phyloP scores from a whole-genome alignment of 1,140 invertebrate genomes.

The Camponotus pennsylvanicus region DNA sequence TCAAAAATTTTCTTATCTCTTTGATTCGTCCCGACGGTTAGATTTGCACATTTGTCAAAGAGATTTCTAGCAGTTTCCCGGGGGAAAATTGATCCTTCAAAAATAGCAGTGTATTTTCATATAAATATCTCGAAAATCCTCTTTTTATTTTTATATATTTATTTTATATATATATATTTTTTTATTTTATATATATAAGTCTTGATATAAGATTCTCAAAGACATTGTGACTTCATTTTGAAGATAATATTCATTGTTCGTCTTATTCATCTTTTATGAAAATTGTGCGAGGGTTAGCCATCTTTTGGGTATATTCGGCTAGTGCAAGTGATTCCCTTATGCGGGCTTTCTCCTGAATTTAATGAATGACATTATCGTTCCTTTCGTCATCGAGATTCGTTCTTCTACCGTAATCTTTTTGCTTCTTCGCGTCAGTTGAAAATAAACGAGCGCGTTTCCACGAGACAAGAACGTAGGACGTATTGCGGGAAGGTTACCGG shows the following conservation, averaged over 20 bases:
- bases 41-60: constrained; percentile 33
- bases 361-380: constrained; percentile 50
- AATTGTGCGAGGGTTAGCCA: not conserved
- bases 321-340: constrained; percentile 41
- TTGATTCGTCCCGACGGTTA: constrained; percentile 5
- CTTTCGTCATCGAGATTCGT: constrained; percentile 6
- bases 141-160: not conserved
- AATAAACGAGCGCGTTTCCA: constrained; percentile 33
- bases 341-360: constrained; percentile 34
- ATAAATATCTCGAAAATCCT: not conserved
- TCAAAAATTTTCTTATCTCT: constrained; percentile 14
- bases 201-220: not conserved
- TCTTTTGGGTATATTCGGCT: constrained; percentile 30
- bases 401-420: constrained; percentile 17
- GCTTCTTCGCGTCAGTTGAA: not conserved
- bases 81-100: not conserved
- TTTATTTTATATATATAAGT: not conserved
- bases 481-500: not conserved
- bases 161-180: not conserved
- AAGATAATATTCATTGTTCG: not conserved
- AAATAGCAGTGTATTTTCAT: not conserved
- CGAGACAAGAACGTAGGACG: not conserved
- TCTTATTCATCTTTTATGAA: not conserved
- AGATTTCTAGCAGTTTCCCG: constrained; percentile 13
- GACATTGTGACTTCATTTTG: not conserved